Base-by-base conservation (phyloP, 2,888 invertebrate species). In the Mythimna impura region DNA sequence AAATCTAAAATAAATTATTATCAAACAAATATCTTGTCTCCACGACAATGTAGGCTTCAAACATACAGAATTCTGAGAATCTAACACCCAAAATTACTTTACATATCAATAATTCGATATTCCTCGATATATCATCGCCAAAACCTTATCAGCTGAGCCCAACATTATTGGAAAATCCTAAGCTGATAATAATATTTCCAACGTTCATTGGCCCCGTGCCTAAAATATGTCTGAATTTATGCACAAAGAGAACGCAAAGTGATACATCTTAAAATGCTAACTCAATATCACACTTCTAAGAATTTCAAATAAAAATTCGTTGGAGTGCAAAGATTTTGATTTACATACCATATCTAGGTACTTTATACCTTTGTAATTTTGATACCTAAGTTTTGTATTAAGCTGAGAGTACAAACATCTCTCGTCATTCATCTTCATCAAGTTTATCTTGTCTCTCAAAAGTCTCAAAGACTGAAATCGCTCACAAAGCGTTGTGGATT, bases 191-290 rank as follows among this genome's bases (percentile, higher is more conserved):
- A 9, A 25, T 52, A 7, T 63, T 30, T 6, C n/a, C 14, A 25
- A 14, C 25, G 61, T 68, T 68, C 40, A 76, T 40, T 40, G 14
- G 55, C 40, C 36, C 40, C 40, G 22, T 22, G 20, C 36, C 40
- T 30, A 34, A 61, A 47, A 69, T 43, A 57, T 73, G 5, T 22
- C 20, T 76, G 22, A 20, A 68, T 76, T 54, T 54, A 62, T 69
- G 40, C 47, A 55, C 60, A 76, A 76, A 73, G 67, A 61, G 36
- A 63, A 69, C 22, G 61, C 47, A 61, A 63, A 77, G 43, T 72
- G 57, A 25, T 20, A 72, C 10, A 61, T 68, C 52, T 76, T 65
- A 43, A 62, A 67, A 67, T 67, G 40, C 50, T 57, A 78, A 72
- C 52, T 67, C n/a, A 62, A 58, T 71, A 54, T 43, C 43, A 30